These are phyloP conservation scores for Anas platyrhynchos DNA, from an alignment of 2,113 vertebrate genomes.

Conservation along the genomic window DNA sequence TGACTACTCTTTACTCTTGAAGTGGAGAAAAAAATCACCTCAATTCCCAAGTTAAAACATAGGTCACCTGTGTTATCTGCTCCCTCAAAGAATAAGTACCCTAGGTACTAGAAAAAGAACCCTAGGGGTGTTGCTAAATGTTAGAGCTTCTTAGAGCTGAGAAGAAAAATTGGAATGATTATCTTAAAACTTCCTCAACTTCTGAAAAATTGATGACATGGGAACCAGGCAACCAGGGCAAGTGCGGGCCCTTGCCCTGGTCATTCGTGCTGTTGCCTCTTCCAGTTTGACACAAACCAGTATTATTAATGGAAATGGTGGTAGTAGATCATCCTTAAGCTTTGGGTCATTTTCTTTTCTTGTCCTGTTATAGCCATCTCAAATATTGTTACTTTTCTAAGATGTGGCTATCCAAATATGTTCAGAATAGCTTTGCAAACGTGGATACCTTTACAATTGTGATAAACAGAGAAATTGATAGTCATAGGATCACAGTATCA, in stretches of 20 bases:
- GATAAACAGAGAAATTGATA: background rate
- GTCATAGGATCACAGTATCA: too few species aligned
- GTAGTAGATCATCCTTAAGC: background rate
- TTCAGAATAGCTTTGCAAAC: background rate
- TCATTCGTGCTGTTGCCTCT: background rate
- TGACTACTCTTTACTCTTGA: background rate
- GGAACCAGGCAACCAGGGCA: fast-evolving
- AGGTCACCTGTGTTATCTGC: background rate
- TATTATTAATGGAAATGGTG: background rate
- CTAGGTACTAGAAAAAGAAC: background rate
- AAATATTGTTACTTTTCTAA: background rate
- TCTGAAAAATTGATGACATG: background rate
- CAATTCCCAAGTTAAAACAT: background rate
- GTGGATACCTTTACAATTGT: background rate
- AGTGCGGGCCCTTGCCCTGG: background rate
- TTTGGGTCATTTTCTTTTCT: background rate
- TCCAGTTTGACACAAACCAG: background rate
- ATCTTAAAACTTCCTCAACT: background rate
- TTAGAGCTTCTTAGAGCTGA: background rate
- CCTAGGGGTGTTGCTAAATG: background rate
- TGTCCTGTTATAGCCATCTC: background rate
- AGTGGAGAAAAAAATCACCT: background rate
- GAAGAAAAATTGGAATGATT: background rate
- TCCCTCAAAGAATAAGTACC: background rate
- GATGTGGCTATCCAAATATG: background rate